A percentile compares a stretch with the other conserved stretches of the same genome.
Conservation (phyloP, 2,797 vertebrate species). For the Protonibea diacanthus region DNA sequence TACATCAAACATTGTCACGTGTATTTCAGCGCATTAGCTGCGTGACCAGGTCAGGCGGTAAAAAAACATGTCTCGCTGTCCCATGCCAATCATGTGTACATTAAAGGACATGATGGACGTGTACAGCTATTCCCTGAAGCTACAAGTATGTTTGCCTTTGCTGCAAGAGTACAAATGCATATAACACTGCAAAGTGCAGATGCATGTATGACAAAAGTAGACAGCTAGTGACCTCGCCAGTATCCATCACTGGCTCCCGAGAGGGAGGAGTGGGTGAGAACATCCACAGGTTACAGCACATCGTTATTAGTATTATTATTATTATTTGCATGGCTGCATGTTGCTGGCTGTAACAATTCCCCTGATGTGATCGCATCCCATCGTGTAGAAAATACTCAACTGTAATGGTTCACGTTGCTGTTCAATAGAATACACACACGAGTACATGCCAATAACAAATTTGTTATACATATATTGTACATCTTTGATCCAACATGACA, state of each 20-base stretch:
- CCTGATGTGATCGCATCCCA: background rate
- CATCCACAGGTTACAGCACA: slow-evolving; percentile 30
- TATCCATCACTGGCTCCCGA: slow-evolving; percentile 45
- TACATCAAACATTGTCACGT: slow-evolving; percentile 34
- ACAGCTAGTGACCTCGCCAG: slow-evolving; percentile 17
- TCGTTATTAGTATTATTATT: no score
- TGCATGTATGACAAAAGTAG: slow-evolving; percentile 52
- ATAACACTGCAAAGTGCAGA: slow-evolving; percentile 60
- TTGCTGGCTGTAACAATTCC: slow-evolving; percentile 5
- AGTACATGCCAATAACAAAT: slow-evolving; percentile 16
- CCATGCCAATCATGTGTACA: slow-evolving; percentile 33
- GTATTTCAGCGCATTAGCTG: slow-evolving; percentile 16
- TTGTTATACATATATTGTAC: slow-evolving; percentile 23
- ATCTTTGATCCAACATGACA: slow-evolving; percentile 60
- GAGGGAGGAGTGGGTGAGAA: slow-evolving; percentile 29
- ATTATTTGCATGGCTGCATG: slow-evolving; percentile 6
- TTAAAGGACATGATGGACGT: slow-evolving; percentile 48
- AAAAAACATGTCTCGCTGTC: slow-evolving; percentile 23
- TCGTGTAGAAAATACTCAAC: slow-evolving; percentile 13
- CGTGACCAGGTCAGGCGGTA: slow-evolving; percentile 28
- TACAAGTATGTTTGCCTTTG: slow-evolving; percentile 25
- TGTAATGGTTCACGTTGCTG: slow-evolving; percentile 22
- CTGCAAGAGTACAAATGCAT: slow-evolving; percentile 40
- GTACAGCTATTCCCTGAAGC: slow-evolving; percentile 32
- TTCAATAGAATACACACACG: background rate